Base-by-base conservation (phyloP, 2,797 vertebrate genomes). In the Poeciliopsis infans region DNA sequence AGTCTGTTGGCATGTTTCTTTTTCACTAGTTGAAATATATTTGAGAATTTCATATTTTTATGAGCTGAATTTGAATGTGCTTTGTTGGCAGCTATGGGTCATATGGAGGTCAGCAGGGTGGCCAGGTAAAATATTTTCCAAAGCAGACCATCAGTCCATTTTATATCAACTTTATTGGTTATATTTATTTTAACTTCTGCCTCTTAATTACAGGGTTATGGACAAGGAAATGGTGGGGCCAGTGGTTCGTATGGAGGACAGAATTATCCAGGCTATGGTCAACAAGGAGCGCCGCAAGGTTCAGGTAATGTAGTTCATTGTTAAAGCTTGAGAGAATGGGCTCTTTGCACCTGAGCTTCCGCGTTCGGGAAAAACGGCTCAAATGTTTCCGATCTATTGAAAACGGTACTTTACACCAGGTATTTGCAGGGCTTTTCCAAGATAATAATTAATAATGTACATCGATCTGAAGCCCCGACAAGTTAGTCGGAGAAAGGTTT, bases 221-320 rank as follows among this genome's bases (percentile, higher is more conserved):
- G 95, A 36, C 96, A 96, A 92, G 95, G 95, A 72, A 96, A 95
- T 77, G 93, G 94, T 25, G 77, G 87, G 13, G 43, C 16, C 5
- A 16, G 43, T 31, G 77, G 78, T 77, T 80, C 93, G 16, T 96
- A 89, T 51, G 81, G 86, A 7, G 94, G 84, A 61, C 96, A 95
- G 83, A 91, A 16, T 78, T 96, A 94, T 31, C 5, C 77, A 73
- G 89, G 86, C 70, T 96, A 94, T 85, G 94, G 93, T 66, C 95
- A 95, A 72, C 86, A 91, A 77, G 89, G 80, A 88, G 88, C 13
- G 31, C 39, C 80, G 4, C 85, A 81, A 86, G 89, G 85, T 89
- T 49, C 59, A 39, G 57, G 72, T 74, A 74, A 70, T 46, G 68
- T n/a, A 46, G 25, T 46, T 28, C 6, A 46, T 45, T 45, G 41